phyloP scores from a whole-genome alignment of 2,888 invertebrate genomes.

The Drosophila ezoana region DNA sequence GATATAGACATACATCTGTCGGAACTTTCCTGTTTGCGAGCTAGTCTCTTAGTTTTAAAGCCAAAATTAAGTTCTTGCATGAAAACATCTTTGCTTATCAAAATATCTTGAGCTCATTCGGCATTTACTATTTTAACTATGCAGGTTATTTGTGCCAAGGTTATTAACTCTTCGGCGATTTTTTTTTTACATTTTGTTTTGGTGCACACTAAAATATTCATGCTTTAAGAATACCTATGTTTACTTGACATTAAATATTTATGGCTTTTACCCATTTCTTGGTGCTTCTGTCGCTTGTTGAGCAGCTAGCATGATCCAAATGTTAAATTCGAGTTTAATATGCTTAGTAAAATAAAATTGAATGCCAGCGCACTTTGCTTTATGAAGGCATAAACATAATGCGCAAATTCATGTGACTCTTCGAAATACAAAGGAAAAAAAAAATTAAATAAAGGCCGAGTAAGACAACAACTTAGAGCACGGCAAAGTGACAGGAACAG shows the following conservation, averaged over 20 bases:
- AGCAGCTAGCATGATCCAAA: slow-evolving; percentile 17
- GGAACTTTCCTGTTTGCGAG: too few relatives aligned
- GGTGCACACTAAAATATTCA: neutral
- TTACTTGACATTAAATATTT: slow-evolving; percentile 37
- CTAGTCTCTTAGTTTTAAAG: too few relatives aligned
- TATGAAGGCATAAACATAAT: slow-evolving; percentile 54
- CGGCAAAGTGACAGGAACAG: slow-evolving; percentile 36
- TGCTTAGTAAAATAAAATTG: slow-evolving; percentile 54
- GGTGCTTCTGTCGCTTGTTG: neutral
- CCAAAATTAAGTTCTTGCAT: too few relatives aligned
- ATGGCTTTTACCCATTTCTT: slow-evolving; percentile 17
- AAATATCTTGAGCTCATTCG: too few relatives aligned
- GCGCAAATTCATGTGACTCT: slow-evolving; percentile 33
- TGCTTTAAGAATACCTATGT: too few relatives aligned
- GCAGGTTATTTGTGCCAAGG: too few relatives aligned
- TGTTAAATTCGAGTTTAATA: slow-evolving; percentile 45
- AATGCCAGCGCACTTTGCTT: slow-evolving; percentile 51
- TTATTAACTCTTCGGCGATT: too few relatives aligned
- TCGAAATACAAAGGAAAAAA: slow-evolving; percentile 38
- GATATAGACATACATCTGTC: too few relatives aligned
- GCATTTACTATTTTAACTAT: too few relatives aligned
- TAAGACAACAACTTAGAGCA: slow-evolving; percentile 17
- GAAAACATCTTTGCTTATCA: too few relatives aligned
- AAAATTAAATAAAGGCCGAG: slow-evolving; percentile 59
- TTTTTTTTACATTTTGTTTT: neutral